Evolutionary conservation across 2,113 vertebrate genomes (phyloP).

Genomic region (Notarius quadriscutis): DNA sequence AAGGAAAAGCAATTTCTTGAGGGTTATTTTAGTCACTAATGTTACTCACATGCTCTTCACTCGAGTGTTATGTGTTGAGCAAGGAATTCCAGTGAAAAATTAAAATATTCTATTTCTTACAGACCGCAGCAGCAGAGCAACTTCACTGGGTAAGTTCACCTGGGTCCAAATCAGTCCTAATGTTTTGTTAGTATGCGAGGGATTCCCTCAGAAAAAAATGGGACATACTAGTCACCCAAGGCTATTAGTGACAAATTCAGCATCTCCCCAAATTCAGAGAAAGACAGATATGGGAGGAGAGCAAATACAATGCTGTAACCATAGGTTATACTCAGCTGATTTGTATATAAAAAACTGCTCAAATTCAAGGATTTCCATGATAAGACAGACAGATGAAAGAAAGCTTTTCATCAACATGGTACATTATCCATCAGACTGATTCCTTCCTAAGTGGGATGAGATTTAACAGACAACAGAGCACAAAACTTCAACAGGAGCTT

Average conservation of each 20-base stretch:
- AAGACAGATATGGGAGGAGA: background rate
- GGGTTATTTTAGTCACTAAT: background rate
- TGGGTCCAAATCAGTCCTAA: background rate
- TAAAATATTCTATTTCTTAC: background rate
- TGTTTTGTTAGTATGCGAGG: slow-evolving; percentile 10
- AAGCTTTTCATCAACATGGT: background rate
- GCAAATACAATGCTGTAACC: background rate
- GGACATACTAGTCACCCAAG: background rate
- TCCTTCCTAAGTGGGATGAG: background rate
- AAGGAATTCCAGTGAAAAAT: background rate
- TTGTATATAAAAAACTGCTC: background rate
- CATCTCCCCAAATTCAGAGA: background rate
- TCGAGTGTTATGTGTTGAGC: background rate
- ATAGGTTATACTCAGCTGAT: background rate
- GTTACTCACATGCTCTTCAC: background rate
- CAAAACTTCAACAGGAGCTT: slow-evolving; percentile 26
- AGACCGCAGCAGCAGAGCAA: background rate
- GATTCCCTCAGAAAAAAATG: background rate
- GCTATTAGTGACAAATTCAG: background rate
- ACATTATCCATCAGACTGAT: background rate
- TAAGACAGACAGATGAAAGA: background rate
- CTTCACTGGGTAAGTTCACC: background rate
- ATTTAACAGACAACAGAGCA: slow-evolving; percentile 34
- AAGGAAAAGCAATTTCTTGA: background rate
- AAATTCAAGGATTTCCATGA: background rate